Evolutionary conservation across 2,113 vertebrate species (phyloP), one percentile per base, ranked within the genome.

Genomic region (Phaetusa simplex): DNA sequence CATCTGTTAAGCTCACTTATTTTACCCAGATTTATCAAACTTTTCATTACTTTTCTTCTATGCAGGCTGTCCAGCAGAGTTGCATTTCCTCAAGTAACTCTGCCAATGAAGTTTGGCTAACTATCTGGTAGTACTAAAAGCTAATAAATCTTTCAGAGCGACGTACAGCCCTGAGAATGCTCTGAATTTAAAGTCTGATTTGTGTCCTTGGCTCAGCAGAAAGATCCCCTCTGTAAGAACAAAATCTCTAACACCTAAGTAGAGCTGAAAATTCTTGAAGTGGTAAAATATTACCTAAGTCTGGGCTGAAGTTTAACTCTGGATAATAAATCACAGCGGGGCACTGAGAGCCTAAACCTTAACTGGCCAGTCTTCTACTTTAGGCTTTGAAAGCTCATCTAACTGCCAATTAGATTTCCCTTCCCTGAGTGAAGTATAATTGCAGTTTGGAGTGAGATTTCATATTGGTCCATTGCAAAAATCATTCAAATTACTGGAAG

Each of bases 131-230:
- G 50, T 50, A 64, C 95, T 97, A 88, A 83, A 67, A 83, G 50
- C 76, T 90, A 89, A 97, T 96, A 95, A 96, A 93, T 91, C 93
- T 84, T 40, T 40, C n/a, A 65, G 79, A 24, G 72, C 34, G 23
- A 91, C 87, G 96, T 91, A 89, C 85, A 96, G 78, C 69, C 34
- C 49, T 45, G n/a, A 82, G 56, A 88, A 66, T 19, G 27, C 81
- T 95, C 96, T 86, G 81, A 94, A 93, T 90, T 95, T 90, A 65
- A 94, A 79, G 69, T 56, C 90, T 73, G 65, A 18, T 92, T 90
- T 71, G 84, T 84, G 61, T 36, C 73, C 50, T 67, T 61, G 61
- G 83, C 65, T 95, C 73, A 76, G 65, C 43, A 61, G 61, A 72
- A 94, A 76, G 47, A 91, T 23, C 21, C 13, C 6, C 11, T 74